Evolutionary conservation across 2,113 vertebrate genomes (phyloP), one percentile per base, ranked within the genome.

Genomic region (Tinamus guttatus): DNA sequence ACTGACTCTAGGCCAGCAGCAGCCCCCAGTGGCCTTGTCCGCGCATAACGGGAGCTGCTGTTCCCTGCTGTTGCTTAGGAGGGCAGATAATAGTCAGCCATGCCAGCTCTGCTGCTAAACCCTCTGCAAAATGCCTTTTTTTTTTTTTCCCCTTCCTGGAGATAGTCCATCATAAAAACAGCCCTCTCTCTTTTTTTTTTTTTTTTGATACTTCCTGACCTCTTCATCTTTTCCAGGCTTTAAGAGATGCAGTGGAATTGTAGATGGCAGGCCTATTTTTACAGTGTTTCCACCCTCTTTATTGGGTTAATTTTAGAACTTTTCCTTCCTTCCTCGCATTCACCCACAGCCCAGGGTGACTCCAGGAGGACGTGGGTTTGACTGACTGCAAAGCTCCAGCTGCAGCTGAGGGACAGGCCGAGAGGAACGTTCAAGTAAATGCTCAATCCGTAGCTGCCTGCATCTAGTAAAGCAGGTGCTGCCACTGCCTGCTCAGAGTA

Each of bases 1-100:
- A 69, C 65, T 81, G 71, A 91, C 5, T 69, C 10, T 32, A 13
- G 85, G 45, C 85, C 60, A 82, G 80, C 83, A 93, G 93, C 76
- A 90, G 40, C 87, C 69, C 52, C 82, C 59, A 76, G 34, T 62
- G 85, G 82, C 77, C 79, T 87, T 59, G 58, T 5, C 70, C 47
- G 41, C 4, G 0, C 5, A 41, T 64, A 41, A 49, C 0, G 1
- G 59, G 70, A 60, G 7, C 47, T 85, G 47, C n/a, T 34, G 21
- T 59, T 30, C 69, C 69, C 74, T 52, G 47, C 63, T 0, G 0
- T 38, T 34, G 19, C 13, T 25, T 51, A 5, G n/a, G 7, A 43
- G 73, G 36, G 11, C 1, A 1, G 7, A 6, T 63, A 9, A 28
- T 13, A 1, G 1, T 51, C 45, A 60, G 21, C 47, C 12, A 0